phyloP scores from a whole-genome alignment of 2,113 vertebrate genomes.

The Typhlomys cinereus region DNA sequence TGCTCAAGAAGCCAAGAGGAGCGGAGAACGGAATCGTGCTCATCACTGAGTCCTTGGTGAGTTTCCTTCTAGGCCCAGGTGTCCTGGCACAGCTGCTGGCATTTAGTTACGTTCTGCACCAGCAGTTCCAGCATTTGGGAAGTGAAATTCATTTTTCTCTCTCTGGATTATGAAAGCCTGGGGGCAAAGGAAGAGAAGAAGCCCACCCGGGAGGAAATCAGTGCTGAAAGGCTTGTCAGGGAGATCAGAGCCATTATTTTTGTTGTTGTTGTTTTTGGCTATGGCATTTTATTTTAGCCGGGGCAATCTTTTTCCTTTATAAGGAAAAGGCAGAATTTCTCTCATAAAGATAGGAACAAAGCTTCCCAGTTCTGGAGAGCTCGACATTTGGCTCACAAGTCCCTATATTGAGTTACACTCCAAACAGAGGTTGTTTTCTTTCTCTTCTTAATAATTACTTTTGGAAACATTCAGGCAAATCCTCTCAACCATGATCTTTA shows the following conservation, averaged over 20 bases:
- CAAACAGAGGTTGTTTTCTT: slow-evolving; percentile 25
- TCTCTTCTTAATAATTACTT: slow-evolving; percentile 43
- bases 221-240: not conserved
- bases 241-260: not conserved
- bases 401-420: slow-evolving; percentile 42
- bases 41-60: slow-evolving; percentile 72
- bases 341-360: slow-evolving; percentile 58
- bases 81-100: slow-evolving; percentile 75
- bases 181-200: slow-evolving; percentile 64
- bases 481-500: not conserved
- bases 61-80: slow-evolving; percentile 80
- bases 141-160: slow-evolving; percentile 78
- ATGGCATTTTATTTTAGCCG: slow-evolving; percentile 8
- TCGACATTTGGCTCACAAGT: slow-evolving; percentile 37
- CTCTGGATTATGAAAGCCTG: slow-evolving; percentile 70
- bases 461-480: not conserved
- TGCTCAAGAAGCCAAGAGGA: slow-evolving; percentile 61
- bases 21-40: slow-evolving; percentile 66
- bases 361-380: slow-evolving; percentile 30
- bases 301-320: slow-evolving; percentile 24
- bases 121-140: slow-evolving; percentile 80
- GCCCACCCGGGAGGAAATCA: slow-evolving; percentile 30
- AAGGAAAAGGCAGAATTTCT: not conserved
- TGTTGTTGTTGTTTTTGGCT: slow-evolving; percentile 37
- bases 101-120: slow-evolving; percentile 84